These are phyloP conservation scores for Anthophora plumipes DNA, from an alignment of 2,888 invertebrate genomes.

Conservation along the genomic window DNA sequence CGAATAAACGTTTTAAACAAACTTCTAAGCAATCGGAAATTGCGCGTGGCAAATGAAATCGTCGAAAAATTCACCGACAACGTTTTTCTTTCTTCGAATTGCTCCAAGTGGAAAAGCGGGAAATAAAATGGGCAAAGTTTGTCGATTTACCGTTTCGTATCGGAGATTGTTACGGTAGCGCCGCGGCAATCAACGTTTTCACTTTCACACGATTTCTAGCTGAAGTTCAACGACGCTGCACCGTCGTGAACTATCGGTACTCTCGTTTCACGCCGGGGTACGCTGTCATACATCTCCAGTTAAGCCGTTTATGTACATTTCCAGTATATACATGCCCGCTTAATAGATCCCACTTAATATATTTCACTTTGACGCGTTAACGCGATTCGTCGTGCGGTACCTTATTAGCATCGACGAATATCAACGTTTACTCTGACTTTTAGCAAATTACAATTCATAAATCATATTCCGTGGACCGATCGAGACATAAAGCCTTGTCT, in stretches of 20 bases:
- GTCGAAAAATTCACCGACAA: too few species aligned
- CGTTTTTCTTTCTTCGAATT: too few species aligned
- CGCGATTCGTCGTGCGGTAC: not conserved
- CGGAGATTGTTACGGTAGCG: conserved; percentile 28
- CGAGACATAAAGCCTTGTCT: not conserved
- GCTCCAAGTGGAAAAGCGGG: too few species aligned
- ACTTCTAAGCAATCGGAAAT: too few species aligned
- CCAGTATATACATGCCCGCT: too few species aligned
- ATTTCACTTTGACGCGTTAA: too few species aligned
- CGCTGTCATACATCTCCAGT: not conserved
- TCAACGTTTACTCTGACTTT: not conserved
- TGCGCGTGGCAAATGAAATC: too few species aligned
- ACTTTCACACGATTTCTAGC: conserved; percentile 73
- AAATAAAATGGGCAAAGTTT: too few species aligned
- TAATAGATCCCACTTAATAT: too few species aligned
- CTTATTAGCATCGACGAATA: not conserved
- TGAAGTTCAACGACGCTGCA: conserved; percentile 56
- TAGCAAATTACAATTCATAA: not conserved
- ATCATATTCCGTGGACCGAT: rapidly evolving
- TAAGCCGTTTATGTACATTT: not conserved
- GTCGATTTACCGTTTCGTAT: not conserved
- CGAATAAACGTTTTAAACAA: too few species aligned
- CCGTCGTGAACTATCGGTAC: conserved; percentile 3
- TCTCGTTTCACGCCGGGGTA: not conserved
- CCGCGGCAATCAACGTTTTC: conserved; percentile 63